Conservation (phyloP, 2,113 vertebrate species). For the Trochalopteron elliotii region DNA sequence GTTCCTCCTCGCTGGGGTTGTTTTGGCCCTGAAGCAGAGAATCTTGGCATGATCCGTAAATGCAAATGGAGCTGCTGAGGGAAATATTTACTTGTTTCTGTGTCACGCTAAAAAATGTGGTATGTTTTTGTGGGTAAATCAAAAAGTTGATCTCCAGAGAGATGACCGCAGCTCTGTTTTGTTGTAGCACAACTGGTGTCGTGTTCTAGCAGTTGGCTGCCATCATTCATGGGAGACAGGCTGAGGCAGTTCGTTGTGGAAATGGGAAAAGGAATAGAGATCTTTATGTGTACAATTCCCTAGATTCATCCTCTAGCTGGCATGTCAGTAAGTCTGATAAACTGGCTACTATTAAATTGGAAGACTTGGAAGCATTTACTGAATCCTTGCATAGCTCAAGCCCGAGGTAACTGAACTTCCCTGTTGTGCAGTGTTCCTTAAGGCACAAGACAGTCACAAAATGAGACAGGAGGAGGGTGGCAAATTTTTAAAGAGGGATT, state of each 20-base stretch:
- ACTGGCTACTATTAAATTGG: not conserved
- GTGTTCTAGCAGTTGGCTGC: not conserved
- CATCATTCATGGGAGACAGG: rapidly evolving
- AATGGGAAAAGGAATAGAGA: not conserved
- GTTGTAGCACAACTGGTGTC: not conserved
- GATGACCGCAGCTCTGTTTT: not conserved
- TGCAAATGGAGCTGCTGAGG: not conserved
- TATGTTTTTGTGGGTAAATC: not conserved
- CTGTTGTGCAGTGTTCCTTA: not conserved
- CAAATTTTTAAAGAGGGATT: not conserved
- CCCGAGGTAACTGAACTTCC: not conserved
- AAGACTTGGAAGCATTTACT: not conserved
- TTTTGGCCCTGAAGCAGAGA: not conserved
- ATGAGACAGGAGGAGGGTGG: not conserved
- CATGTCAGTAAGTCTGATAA: not conserved
- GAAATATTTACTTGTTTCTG: not conserved
- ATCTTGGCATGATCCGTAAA: not conserved
- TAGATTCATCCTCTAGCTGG: not conserved
- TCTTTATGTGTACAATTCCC: not conserved
- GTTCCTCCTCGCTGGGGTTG: rapidly evolving
- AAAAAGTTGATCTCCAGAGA: not conserved
- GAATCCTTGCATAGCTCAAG: not conserved
- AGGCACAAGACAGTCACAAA: not conserved
- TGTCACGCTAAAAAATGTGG: not conserved
- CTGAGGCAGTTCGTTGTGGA: not conserved